These are phyloP conservation scores for Malurus splendens DNA, from an alignment of 2,797 vertebrate genomes.

Conservation along the genomic window DNA sequence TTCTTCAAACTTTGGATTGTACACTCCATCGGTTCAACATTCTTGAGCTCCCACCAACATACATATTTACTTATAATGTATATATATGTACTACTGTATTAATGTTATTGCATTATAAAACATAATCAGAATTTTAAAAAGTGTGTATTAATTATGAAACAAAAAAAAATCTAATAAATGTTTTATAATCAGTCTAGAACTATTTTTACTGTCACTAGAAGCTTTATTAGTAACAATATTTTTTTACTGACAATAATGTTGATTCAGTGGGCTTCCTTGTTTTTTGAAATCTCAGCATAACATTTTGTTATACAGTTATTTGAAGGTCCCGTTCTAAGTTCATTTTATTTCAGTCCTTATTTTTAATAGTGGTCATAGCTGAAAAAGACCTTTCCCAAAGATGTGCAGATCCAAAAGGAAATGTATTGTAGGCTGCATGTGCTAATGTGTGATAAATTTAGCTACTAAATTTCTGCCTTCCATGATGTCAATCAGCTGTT, in stretches of 20 bases:
- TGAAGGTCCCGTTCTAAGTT: neutral
- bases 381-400: neutral
- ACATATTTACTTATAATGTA: neutral
- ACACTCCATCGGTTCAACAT: fast-evolving
- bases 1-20: neutral
- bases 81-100: neutral
- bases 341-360: neutral
- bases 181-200: neutral
- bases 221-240: neutral
- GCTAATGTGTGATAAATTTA: neutral
- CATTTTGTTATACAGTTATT: neutral
- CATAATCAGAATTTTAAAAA: neutral
- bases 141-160: neutral
- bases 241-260: neutral
- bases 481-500: neutral
- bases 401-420: neutral
- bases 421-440: neutral
- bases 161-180: neutral
- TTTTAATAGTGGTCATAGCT: neutral
- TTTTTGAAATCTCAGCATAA: neutral
- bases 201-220: neutral
- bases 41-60: neutral
- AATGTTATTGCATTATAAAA: neutral
- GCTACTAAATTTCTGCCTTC: neutral
- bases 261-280: neutral